These are phyloP conservation scores for Eupithecia pulchellata DNA, from an alignment of 2,888 invertebrate genomes.

Conservation along the genomic window DNA sequence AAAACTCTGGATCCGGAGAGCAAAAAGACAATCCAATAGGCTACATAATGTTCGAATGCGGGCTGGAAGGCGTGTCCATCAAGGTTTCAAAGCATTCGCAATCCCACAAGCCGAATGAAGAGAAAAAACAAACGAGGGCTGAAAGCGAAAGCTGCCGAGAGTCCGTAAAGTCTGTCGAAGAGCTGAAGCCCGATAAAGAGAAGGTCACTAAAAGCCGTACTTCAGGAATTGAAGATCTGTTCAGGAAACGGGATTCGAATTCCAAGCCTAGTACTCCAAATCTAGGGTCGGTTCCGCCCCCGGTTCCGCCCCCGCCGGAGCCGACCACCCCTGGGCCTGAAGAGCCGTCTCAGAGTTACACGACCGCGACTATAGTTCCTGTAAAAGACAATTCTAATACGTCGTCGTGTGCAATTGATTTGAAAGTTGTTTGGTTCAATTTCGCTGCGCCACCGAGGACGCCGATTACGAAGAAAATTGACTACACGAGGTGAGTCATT, in stretches of 20 bases:
- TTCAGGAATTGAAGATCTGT: slow-evolving; percentile 79
- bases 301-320: slow-evolving; percentile 65
- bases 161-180: slow-evolving; percentile 80
- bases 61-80: slow-evolving; percentile 94
- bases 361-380: slow-evolving; percentile 70
- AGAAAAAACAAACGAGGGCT: slow-evolving; percentile 71
- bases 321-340: slow-evolving; percentile 71
- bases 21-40: slow-evolving; percentile 89
- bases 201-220: slow-evolving; percentile 65
- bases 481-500: slow-evolving; percentile 91
- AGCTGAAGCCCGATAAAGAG: slow-evolving; percentile 73
- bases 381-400: slow-evolving; percentile 90
- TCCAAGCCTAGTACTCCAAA: slow-evolving; percentile 87
- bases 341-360: slow-evolving; percentile 71
- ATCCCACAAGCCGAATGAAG: slow-evolving; percentile 90
- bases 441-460: slow-evolving; percentile 98
- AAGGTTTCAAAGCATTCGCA: slow-evolving; percentile 90
- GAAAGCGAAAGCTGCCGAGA: slow-evolving; percentile 78
- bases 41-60: slow-evolving; percentile 98
- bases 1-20: slow-evolving; percentile 71
- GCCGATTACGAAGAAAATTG: slow-evolving; percentile 96
- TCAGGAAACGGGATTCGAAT: slow-evolving; percentile 83
- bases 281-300: slow-evolving; percentile 73
- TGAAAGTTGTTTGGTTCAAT: slow-evolving; percentile 97
- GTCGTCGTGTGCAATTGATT: slow-evolving; percentile 94